Base-by-base conservation (phyloP, 2,797 vertebrate species). In the Sphenodon punctatus region DNA sequence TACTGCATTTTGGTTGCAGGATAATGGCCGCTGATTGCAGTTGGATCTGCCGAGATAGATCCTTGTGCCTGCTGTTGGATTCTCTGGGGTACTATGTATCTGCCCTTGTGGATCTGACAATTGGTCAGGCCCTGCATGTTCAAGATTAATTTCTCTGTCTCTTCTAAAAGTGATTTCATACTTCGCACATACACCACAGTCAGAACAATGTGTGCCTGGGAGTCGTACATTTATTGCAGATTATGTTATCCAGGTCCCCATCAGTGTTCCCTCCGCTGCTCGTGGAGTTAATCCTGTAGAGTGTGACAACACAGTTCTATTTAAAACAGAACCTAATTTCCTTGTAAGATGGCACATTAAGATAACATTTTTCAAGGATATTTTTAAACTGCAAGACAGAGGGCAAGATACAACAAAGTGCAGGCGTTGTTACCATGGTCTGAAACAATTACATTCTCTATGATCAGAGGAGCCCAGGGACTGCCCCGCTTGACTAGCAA, bases 311-410 rank as follows among this genome's bases (percentile, higher is more conserved):
- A 59, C n/a, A 41, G 30, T 67, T 59, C 55, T 71, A 55, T 77
- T 72, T 77, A 66, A 82, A 63, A 61, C 51, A 38, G 49, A 51
- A 46, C 71, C 48, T 60, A 66, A 77, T 83, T 61, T 72, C 45
- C 32, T 51, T 72, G 17, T 63, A 60, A 61, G 61, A 72, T 72
- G 67, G 39, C 23, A 17, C 55, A 30, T 73, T 73, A 73, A 64
- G 63, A 73, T 60, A 72, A 71, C 59, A n/a, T 34, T 45, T 42
- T 53, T 53, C 61, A 41, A 60, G 55, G 67, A 70, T 82, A 60
- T 45, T 53, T 51, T 80, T 66, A 67, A 66, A 14, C 39, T 55
- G 41, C 56, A 25, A 64, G 71, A 65, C 13, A 39, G 56, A n/a
- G 7, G 12, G 12, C 27, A 48, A 65, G 42, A 64, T 56, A 67